Base-by-base conservation (phyloP, 2,888 invertebrate species). In the Polymixis lichenea region DNA sequence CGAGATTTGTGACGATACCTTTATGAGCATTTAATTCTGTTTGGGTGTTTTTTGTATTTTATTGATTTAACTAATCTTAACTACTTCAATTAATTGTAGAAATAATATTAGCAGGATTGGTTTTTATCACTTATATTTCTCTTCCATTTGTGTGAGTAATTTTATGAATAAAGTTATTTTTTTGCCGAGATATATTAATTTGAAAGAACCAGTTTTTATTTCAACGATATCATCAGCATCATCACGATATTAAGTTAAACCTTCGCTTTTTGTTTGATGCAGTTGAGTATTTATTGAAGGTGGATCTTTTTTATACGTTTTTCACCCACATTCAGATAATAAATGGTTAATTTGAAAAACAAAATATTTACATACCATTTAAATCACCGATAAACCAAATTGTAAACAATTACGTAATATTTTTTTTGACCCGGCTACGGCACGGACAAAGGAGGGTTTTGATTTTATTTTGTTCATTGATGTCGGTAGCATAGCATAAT, bases 1-100 rank as follows among this genome's bases (percentile, higher is more conserved):
- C 43, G 67, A 77, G 51, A 73, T 73, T 69, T 74, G 74, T 49
- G 66, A 19, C 53, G 17, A 66, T 66, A 38, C 25, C 51, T 75
- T 55, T 58, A 58, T 55, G 25, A 66, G 17, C 15, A 53, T 56
- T 64, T 46, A 49, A 55, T 67, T 61, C 9, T 61, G 60, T 66
- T 53, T 60, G 38, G 7, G 13, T n/a, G 15, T 32, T 55, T 8
- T 56, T 28, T n/a, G 1, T 65, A 9, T 72, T 72, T 51, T 32
- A 46, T 55, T 67, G 25, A 61, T 61, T n/a, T 2, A 28, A n/a
- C 17, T 49, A 28, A 22, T 11, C 51, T 17, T 75, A 55, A 15
- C 22, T 43, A 51, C 51, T 11, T 17, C 5, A 28, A 28, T 38
- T 49, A 43, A 19, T 8, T 22, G 19, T 38, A 15, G 32, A 46